Percentiles rank a stretch among this genome's conserved stretches.
These are phyloP conservation scores for Esox masquinongy DNA, from an alignment of 2,797 vertebrate genomes.

Conservation along the genomic window DNA sequence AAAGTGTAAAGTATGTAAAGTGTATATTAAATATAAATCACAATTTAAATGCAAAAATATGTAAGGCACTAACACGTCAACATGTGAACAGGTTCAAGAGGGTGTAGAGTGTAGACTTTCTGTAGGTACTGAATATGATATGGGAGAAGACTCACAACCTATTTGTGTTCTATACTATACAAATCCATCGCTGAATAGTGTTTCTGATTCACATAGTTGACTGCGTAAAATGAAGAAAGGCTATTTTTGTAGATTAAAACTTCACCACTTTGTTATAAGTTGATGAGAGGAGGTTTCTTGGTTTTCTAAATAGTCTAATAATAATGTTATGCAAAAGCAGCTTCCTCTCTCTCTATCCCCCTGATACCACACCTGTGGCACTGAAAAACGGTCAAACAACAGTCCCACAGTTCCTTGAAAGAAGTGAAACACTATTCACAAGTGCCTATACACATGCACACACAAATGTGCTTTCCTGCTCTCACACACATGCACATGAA, in stretches of 20 bases:
- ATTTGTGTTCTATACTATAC: no score
- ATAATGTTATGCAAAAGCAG: not conserved
- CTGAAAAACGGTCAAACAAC: slow-evolving; percentile 10
- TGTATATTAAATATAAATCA: no score
- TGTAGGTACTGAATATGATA: no score
- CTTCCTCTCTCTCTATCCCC: slow-evolving; percentile 9
- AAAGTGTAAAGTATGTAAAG: no score
- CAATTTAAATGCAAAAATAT: no score
- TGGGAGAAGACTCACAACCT: no score
- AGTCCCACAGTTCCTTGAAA: not conserved
- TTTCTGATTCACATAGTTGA: no score
- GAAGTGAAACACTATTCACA: not conserved
- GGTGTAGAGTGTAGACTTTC: no score
- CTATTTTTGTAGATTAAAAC: not conserved
- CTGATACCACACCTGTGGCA: slow-evolving; percentile 7
- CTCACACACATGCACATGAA: not conserved
- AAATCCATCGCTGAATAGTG: no score
- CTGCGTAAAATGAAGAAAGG: not conserved
- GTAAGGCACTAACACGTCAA: no score
- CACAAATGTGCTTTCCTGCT: not conserved
- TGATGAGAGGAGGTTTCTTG: not conserved
- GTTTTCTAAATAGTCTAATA: slow-evolving; percentile 1
- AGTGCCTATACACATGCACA: not conserved
- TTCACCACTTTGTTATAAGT: not conserved
- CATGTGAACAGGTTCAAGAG: no score